Evolutionary conservation across 2,888 invertebrate genomes (phyloP).

Genomic region (Diloba caeruleocephala): DNA sequence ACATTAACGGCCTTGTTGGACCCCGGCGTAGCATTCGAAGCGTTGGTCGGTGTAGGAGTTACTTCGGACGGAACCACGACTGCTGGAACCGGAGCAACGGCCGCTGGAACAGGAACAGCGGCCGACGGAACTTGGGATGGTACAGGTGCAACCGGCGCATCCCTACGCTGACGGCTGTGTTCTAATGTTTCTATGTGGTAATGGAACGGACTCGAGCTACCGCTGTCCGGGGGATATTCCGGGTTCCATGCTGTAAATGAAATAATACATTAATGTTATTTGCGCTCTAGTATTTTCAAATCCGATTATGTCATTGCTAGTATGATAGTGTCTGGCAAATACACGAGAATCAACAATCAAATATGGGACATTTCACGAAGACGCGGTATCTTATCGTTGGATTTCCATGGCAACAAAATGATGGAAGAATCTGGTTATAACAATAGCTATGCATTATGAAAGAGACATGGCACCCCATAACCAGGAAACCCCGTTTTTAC

Average conservation of each 20-base stretch:
- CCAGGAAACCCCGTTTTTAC: too few species aligned
- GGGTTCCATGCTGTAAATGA: slow-evolving; percentile 55
- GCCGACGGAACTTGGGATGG: background rate
- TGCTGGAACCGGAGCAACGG: background rate
- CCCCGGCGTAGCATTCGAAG: slow-evolving; percentile 32
- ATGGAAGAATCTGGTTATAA: too few species aligned
- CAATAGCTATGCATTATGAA: too few species aligned
- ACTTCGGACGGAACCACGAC: background rate
- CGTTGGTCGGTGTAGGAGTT: slow-evolving; percentile 1
- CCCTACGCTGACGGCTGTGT: slow-evolving; percentile 44
- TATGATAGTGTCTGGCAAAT: too few species aligned
- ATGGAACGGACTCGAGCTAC: slow-evolving; percentile 34
- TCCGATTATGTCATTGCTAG: too few species aligned
- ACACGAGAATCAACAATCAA: too few species aligned
- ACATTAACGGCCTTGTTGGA: slow-evolving; percentile 32
- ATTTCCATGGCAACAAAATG: too few species aligned
- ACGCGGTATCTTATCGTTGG: too few species aligned
- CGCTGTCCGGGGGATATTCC: slow-evolving; percentile 53
- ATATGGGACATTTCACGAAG: too few species aligned
- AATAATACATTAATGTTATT: background rate
- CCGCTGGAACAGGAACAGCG: background rate
- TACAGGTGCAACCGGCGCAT: slow-evolving; percentile 10
- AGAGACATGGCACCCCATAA: too few species aligned
- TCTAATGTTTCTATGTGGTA: slow-evolving; percentile 53
- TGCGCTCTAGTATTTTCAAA: too few species aligned